Conservation (phyloP, 2,888 invertebrate genomes). For the Tuta absoluta region DNA sequence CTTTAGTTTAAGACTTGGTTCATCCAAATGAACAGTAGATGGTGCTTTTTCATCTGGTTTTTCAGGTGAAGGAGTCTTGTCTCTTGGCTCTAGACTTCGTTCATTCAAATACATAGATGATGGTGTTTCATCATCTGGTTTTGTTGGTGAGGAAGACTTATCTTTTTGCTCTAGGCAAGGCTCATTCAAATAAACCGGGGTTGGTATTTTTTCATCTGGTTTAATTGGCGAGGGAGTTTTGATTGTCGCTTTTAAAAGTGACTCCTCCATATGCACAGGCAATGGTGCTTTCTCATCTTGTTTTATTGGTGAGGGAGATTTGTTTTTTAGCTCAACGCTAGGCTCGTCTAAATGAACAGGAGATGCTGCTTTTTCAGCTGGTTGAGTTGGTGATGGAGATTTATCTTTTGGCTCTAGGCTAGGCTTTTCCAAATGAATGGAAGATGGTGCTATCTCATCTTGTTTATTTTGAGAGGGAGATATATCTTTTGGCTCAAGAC, state of each 20-base stretch:
- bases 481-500: not conserved
- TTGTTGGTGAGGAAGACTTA: not conserved
- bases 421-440: not conserved
- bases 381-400: not conserved
- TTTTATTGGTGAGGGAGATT: conserved; percentile 2
- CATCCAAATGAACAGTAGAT: not conserved
- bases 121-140: not conserved
- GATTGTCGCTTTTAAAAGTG: not conserved
- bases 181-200: not conserved
- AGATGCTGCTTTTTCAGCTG: not conserved
- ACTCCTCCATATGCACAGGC: conserved; percentile 30
- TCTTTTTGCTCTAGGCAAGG: not conserved
- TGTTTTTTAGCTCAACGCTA: not conserved
- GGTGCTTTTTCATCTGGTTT: not conserved
- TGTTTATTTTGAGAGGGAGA: not conserved
- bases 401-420: not conserved
- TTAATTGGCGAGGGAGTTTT: conserved; percentile 28
- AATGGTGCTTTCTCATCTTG: conserved; percentile 24
- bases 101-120: not conserved
- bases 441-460: conserved; percentile 5
- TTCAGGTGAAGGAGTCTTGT: too few relatives aligned
- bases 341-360: not conserved
- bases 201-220: conserved; percentile 17
- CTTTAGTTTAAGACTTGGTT: not conserved
- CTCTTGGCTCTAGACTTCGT: too few relatives aligned